Evolutionary conservation across 2,113 vertebrate genomes (phyloP).

Genomic region (Heliornis fulica): DNA sequence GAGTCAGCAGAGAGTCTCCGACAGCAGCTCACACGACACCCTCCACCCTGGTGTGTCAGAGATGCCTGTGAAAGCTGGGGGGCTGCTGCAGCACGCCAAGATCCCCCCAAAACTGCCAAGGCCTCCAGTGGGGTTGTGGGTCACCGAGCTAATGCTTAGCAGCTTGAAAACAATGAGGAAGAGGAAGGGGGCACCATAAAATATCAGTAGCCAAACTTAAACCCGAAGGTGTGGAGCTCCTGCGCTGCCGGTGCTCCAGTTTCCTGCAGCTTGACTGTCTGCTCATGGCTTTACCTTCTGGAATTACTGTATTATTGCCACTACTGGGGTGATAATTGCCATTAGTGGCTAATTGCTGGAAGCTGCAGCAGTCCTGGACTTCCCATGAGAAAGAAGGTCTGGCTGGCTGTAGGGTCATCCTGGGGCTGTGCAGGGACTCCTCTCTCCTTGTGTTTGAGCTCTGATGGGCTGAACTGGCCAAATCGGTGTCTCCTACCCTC

Average conservation of each 20-base stretch:
- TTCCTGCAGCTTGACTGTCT: slow-evolving; percentile 10
- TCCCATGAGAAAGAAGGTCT: neutral
- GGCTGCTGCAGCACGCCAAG: neutral
- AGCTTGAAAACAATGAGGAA: neutral
- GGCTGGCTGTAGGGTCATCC: neutral
- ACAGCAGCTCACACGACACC: accelerated
- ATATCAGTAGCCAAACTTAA: neutral
- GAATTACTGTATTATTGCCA: slow-evolving; percentile 17
- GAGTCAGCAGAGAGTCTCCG: neutral
- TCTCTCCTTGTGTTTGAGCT: neutral
- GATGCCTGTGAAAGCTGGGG: neutral
- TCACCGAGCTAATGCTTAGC: neutral
- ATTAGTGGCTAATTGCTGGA: neutral
- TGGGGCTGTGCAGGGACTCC: accelerated
- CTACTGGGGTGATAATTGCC: slow-evolving; percentile 23
- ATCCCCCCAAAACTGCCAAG: neutral
- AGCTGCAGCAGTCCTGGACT: neutral
- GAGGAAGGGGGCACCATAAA: neutral
- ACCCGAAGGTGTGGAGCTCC: neutral
- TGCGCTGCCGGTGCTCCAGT: neutral
- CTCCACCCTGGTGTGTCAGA: neutral
- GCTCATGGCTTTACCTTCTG: neutral
- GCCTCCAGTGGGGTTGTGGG: neutral
- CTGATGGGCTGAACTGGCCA: neutral
- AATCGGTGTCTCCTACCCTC: neutral